Base-by-base conservation (phyloP, 2,113 vertebrate species). In the Calidris pugnax region DNA sequence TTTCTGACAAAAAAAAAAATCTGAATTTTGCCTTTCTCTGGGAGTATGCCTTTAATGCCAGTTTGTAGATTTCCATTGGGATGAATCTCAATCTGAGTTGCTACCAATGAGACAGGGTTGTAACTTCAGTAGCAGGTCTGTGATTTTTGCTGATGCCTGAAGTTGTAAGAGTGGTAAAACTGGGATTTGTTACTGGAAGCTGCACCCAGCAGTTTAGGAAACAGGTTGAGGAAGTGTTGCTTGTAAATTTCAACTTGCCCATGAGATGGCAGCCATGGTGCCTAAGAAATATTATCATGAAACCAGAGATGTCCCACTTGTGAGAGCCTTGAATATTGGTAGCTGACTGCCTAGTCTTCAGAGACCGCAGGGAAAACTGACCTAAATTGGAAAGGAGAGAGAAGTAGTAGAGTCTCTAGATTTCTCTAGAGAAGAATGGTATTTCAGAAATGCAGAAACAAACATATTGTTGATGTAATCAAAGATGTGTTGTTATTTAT, bases 211-310 rank as follows among this genome's bases (percentile, higher is more conserved):
- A n/a, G 48, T 43, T 59, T 26, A 69, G 73, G 56, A 57, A 76
- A 33, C 23, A 22, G 50, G 14, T 2, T 68, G 26, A 77, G 68
- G 50, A 47, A 48, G 20, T 6, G 24, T 76, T 68, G 10, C 24
- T 73, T 95, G 96, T 80, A 48, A 41, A 90, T 83, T 83, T 85
- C 41, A 12, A 2, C 41, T 76, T 76, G 48, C 53, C 90, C 95
- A 2, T 86, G 55, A 91, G 96, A 22, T 95, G 96, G 96, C 95
- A 95, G 78, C 71, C 4, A 2, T 24, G 12, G 35, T 32, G 41
- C 71, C 59, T 51, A 15, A 15, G 30, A 53, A 68, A 27, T 74
- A 33, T 8, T 30, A 18, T 6, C 0, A 0, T 24, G 43, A 47
- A 64, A 51, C 14, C 15, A 28, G 53, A 53, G 55, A 7, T 26